These are phyloP conservation scores for Neocrepidodera transversa DNA, from an alignment of 2,888 invertebrate genomes.

Conservation along the genomic window DNA sequence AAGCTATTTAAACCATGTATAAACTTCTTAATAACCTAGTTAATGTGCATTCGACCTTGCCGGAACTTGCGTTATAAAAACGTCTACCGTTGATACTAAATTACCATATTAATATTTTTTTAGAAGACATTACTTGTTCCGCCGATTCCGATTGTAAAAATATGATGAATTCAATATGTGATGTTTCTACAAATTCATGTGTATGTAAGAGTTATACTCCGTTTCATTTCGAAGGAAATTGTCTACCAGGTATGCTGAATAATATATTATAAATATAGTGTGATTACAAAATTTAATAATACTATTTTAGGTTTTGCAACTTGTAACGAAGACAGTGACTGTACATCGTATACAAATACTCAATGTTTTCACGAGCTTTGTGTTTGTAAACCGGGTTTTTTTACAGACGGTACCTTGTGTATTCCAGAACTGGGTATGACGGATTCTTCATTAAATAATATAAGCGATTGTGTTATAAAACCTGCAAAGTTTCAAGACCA, in stretches of 20 bases:
- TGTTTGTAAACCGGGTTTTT: slow-evolving; percentile 43
- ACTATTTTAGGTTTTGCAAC: slow-evolving; percentile 28
- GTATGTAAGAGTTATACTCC: slow-evolving; percentile 20
- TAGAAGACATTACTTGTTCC: slow-evolving; percentile 23
- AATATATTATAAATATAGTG: too few relatives aligned
- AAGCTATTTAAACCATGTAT: too few relatives aligned
- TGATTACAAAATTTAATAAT: neutral
- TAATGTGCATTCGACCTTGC: too few relatives aligned
- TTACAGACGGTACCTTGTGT: slow-evolving; percentile 36
- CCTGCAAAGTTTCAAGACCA: slow-evolving; percentile 38
- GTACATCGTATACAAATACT: neutral
- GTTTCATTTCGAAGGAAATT: slow-evolving; percentile 26
- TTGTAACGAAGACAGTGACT: slow-evolving; percentile 6
- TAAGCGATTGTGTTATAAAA: slow-evolving; percentile 43
- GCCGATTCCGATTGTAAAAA: slow-evolving; percentile 34
- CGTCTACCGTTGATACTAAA: too few relatives aligned
- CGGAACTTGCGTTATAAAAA: too few relatives aligned
- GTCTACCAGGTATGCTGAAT: slow-evolving; percentile 32
- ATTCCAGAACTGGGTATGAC: slow-evolving; percentile 45
- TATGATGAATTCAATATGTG: slow-evolving; percentile 38
- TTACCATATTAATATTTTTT: too few relatives aligned
- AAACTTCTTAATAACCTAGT: too few relatives aligned
- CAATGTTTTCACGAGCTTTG: slow-evolving; percentile 36
- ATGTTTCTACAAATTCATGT: slow-evolving; percentile 30
- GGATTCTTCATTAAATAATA: slow-evolving; percentile 27